Evolutionary conservation across 2,797 vertebrate genomes (phyloP).

Genomic region (Miichthys miiuy): DNA sequence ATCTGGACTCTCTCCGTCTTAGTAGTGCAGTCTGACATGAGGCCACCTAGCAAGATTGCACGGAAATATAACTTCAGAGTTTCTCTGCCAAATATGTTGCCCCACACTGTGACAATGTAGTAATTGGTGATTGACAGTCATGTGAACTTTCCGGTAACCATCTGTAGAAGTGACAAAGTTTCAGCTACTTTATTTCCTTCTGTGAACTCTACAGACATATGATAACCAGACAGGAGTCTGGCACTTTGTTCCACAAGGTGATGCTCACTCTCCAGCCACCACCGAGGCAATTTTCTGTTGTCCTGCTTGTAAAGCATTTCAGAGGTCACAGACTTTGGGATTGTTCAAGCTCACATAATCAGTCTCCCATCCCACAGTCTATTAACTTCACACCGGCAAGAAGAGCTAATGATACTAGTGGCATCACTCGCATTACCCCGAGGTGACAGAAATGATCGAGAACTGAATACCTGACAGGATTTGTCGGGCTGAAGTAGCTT

Average conservation of each 20-base stretch:
- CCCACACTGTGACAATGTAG: conserved; percentile 29
- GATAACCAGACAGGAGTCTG: conserved; percentile 51
- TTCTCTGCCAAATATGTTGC: conserved; percentile 15
- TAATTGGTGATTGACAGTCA: conserved; percentile 56
- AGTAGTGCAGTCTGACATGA: conserved; percentile 22
- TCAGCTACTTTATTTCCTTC: conserved; percentile 51
- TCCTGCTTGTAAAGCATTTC: neutral
- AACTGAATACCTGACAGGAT: conserved; percentile 17
- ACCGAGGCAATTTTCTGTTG: neutral
- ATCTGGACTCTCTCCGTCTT: conserved; percentile 52
- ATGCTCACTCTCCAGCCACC: conserved; percentile 4
- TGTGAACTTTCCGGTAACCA: conserved; percentile 52
- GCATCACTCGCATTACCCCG: neutral
- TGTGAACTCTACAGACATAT: conserved; percentile 46
- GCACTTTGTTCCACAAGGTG: conserved; percentile 59
- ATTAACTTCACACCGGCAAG: neutral
- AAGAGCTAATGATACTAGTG: conserved; percentile 14
- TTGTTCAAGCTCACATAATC: conserved; percentile 1
- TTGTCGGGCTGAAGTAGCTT: conserved; percentile 11
- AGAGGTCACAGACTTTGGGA: conserved; percentile 15
- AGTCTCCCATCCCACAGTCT: neutral
- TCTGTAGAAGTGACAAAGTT: conserved; percentile 51
- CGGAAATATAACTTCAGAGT: conserved; percentile 20
- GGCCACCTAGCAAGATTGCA: conserved; percentile 33
- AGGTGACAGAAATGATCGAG: conserved; percentile 11